Base-by-base conservation (phyloP, 1,140 invertebrate species). In the Wasmannia auropunctata region DNA sequence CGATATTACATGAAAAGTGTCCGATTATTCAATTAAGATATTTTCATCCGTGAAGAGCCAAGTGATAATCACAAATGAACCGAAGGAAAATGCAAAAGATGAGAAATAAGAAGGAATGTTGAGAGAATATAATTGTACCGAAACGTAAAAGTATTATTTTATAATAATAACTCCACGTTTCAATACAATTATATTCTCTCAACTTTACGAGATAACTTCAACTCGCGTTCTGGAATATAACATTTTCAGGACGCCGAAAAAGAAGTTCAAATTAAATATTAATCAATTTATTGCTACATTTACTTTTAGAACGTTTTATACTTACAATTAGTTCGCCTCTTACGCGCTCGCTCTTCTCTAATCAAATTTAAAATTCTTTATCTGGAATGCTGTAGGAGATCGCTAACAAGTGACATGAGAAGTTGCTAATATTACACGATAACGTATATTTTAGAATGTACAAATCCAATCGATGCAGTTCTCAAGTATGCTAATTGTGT, bases 261-360 rank as follows among this genome's bases (percentile, higher is more conserved):
- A 54, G 22, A 56, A 22, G 34, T 74, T 56, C n/a, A 16, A 74
- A 22, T 72, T 56, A 19, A 25, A 56, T 58, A n/a, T 67, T 43
- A 56, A 56, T 22, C 31, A 31, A 72, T 37, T 37, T 34, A 34
- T 56, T 37, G 31, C 4, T 22, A 22, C 19, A 72, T 34, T 54
- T 54, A 56, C 14, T 58, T 74, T 74, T 58, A 40, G 8, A 37
- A 74, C 34, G 7, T 74, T 58, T 58, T 54, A 19, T 40, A 74
- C 22, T 56, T 51, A 51, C 16, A 51, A 51, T 51, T 74, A n/a
- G 4, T 74, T 37, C 34, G 0, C 10, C 54, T 51, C 10, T 31
- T 5, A 49, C 8, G 28, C 49, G 28, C 49, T 60, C 25, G 28
- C 19, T 63, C 43, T 16, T 40, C 8, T 16, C 22, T 74, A 56